Percentiles rank a stretch among this genome's conserved stretches.
phyloP scores from a whole-genome alignment of 37 sponge, comb jelly and placozoan species.

The Theonella swinhoei region DNA sequence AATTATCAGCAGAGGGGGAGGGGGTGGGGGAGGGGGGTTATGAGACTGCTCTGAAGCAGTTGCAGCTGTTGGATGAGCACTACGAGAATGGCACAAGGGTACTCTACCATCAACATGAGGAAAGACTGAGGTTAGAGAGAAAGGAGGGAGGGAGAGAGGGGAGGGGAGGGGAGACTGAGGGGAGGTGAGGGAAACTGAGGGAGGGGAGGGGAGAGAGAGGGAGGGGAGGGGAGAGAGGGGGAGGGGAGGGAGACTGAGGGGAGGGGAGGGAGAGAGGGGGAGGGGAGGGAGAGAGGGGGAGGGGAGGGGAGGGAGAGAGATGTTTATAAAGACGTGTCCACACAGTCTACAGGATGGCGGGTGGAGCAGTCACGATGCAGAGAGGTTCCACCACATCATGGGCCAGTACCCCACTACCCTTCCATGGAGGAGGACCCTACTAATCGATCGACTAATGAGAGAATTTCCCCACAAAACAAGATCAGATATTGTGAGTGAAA shows the following conservation, averaged over 20 bases:
- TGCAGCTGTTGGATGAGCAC: conserved; percentile 20
- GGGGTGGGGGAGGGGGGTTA: conserved; percentile 22
- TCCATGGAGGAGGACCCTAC: conserved; percentile 20
- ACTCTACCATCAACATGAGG: background rate
- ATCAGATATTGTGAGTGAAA: conserved; percentile 38
- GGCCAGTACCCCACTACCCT: conserved; percentile 57
- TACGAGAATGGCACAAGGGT: background rate
- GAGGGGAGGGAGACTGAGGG: too few relatives aligned
- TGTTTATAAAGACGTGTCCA: too few relatives aligned
- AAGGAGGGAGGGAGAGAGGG: too few relatives aligned
- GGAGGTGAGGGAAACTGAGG: too few relatives aligned
- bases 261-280: too few relatives aligned
- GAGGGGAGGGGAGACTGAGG: too few relatives aligned
- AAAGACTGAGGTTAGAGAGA: too few relatives aligned
- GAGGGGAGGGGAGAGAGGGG: too few relatives aligned
- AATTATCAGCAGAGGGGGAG: background rate
- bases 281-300: too few relatives aligned
- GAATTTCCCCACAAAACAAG: conserved; percentile 56
- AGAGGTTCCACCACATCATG: conserved; percentile 29
- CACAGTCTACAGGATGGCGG: too few relatives aligned
- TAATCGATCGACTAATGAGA: conserved; percentile 64
- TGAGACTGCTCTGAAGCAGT: conserved; percentile 23
- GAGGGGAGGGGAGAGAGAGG: too few relatives aligned
- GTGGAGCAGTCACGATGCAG: conserved; percentile 47
- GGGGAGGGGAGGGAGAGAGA: too few relatives aligned